Percentiles rank a stretch among this genome's conserved stretches.
phyloP scores from a whole-genome alignment of 1,140 invertebrate species.

The Argopecten irradians region DNA sequence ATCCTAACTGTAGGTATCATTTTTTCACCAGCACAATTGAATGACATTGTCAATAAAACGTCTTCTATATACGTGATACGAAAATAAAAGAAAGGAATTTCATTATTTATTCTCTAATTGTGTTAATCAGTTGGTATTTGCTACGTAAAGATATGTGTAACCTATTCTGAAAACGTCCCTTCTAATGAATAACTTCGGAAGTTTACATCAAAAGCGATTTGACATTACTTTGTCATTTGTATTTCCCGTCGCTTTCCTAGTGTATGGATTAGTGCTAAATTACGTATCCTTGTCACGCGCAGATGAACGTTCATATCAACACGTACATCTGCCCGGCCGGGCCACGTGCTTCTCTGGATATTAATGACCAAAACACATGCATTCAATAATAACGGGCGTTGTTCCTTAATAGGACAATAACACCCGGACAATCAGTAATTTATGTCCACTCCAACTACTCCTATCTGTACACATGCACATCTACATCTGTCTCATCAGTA shows the following conservation, averaged over 20 bases:
- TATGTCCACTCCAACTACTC: not conserved
- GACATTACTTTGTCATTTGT: not conserved
- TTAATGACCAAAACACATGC: not conserved
- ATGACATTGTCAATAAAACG: too few relatives aligned
- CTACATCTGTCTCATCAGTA: not conserved
- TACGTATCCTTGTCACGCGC: not conserved
- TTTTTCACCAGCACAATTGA: too few relatives aligned
- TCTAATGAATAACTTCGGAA: too few relatives aligned
- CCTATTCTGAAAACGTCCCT: too few relatives aligned
- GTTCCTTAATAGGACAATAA: not conserved
- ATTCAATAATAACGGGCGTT: not conserved
- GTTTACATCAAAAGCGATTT: too few relatives aligned
- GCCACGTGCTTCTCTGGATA: not conserved
- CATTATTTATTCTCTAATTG: too few relatives aligned
- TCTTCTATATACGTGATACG: too few relatives aligned
- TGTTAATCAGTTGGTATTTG: too few relatives aligned
- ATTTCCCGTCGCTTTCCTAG: not conserved
- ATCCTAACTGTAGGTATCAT: too few relatives aligned
- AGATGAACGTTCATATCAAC: not conserved
- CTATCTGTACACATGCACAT: not conserved
- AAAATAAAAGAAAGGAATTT: too few relatives aligned
- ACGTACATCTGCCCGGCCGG: not conserved
- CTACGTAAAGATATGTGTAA: too few relatives aligned
- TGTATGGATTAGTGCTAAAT: not conserved
- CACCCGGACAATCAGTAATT: not conserved